phyloP scores from a whole-genome alignment of 1,140 invertebrate species.

The Drosophila leontia region DNA sequence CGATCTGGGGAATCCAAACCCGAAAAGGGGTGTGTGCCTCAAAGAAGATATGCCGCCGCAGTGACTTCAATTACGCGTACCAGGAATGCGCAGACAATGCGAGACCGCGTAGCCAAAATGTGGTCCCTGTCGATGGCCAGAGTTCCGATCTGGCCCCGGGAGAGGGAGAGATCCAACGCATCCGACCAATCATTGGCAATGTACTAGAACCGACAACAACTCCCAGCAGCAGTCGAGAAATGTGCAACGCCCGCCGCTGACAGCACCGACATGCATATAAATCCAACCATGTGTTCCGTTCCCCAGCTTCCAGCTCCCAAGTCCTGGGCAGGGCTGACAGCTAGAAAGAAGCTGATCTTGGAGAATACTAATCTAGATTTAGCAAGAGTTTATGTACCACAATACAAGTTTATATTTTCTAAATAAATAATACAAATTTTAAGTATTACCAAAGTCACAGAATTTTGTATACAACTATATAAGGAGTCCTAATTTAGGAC shows the following conservation, averaged over 20 bases:
- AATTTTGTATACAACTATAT: no score
- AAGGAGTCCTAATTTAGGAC: no score
- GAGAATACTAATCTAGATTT: neutral
- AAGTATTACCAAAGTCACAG: no score
- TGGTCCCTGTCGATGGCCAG: slow-evolving; percentile 28
- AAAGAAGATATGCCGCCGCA: slow-evolving; percentile 67
- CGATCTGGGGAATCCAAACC: slow-evolving; percentile 42
- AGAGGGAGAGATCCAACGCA: slow-evolving; percentile 30
- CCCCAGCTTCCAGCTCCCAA: slow-evolving; percentile 20
- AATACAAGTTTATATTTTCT: no score
- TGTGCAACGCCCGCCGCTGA: slow-evolving; percentile 70
- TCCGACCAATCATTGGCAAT: slow-evolving; percentile 79
- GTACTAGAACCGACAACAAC: slow-evolving; percentile 72
- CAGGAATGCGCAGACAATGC: slow-evolving; percentile 78
- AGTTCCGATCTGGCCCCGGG: slow-evolving; percentile 23
- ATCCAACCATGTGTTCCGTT: slow-evolving; percentile 59
- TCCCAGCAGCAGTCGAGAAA: slow-evolving; percentile 53
- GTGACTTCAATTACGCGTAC: slow-evolving; percentile 83
- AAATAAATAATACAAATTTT: no score
- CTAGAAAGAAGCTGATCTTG: slow-evolving; percentile 5
- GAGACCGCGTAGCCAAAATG: slow-evolving; percentile 63
- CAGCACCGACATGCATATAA: slow-evolving; percentile 63
- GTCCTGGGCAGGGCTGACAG: neutral
- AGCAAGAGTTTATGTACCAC: no score
- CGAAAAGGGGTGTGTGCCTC: slow-evolving; percentile 63